A percentile compares a stretch with the other conserved stretches of the same genome.
Conservation (phyloP, 2,113 vertebrate genomes). For the Catagonus wagneri region DNA sequence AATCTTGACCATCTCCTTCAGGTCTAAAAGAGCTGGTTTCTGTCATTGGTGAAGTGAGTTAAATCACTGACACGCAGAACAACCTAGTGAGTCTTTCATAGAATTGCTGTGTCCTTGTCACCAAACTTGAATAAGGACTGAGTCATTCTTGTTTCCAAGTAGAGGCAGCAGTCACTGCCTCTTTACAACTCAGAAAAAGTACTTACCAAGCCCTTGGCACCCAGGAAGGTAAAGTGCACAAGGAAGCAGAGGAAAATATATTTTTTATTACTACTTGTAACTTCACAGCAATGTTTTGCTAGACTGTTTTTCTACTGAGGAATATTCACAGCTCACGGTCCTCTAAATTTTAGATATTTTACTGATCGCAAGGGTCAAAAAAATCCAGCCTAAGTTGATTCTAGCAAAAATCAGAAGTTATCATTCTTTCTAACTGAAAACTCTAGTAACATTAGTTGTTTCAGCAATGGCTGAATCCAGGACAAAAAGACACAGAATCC, state of each 20-base stretch:
- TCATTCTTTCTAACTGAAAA: neutral
- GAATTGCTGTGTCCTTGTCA: neutral
- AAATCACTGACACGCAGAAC: neutral
- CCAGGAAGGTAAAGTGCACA: neutral
- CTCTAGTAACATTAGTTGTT: neutral
- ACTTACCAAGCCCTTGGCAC: neutral
- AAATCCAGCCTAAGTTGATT: neutral
- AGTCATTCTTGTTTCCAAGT: constrained; percentile 12
- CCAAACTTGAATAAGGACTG: neutral
- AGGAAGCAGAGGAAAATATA: neutral
- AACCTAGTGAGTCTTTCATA: neutral
- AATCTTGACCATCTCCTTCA: neutral
- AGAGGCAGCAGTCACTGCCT: neutral
- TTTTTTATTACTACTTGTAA: neutral
- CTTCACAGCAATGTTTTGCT: neutral
- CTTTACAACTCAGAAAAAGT: neutral
- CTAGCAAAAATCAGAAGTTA: neutral
- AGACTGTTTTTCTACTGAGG: neutral
- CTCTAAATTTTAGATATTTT: neutral
- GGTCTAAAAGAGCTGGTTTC: neutral
- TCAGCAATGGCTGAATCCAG: neutral
- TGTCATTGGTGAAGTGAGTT: neutral
- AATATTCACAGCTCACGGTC: neutral
- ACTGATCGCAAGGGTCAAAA: neutral
- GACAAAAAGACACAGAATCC: neutral